Evolutionary conservation across 2,113 vertebrate genomes (phyloP), one percentile per base, ranked within the genome.

Genomic region (Spheniscus mendiculus): DNA sequence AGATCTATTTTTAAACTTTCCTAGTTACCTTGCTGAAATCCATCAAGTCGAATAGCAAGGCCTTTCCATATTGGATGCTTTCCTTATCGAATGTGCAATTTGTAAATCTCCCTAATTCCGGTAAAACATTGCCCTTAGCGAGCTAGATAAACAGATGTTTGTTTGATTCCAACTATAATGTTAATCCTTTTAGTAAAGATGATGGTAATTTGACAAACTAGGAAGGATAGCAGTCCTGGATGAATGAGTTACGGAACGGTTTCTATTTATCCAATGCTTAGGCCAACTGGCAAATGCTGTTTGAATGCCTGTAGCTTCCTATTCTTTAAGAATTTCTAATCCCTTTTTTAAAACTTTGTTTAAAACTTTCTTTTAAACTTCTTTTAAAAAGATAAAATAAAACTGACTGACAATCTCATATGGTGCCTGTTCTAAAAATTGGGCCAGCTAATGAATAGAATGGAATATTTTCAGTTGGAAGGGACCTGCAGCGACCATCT

Each of bases 401-500:
- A 74, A 8, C 8, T 58, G 45, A 22, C 40, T 34, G 52, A 45
- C 16, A 26, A 25, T 53, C 25, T 36, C 27, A 4, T 47, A 4
- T 8, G 18, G 22, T 82, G 25, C 44, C 27, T 32, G 4, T 50
- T 76, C 19, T 69, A 49, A 84, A 73, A 53, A 23, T 0, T 12
- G 52, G 40, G 36, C 52, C 45, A 72, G 53, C 34, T 84, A 25
- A 15, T 69, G 25, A 13, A 15, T 7, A 45, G 38, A 49, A n/a
- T 8, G 29, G 44, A 20, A 0, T 58, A 4, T 58, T 79, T 89
- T 62, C 44, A 72, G 42, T 17, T 49, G 72, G 19, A 16, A 70
- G 50, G 30, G 65, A 38, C 38, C 8, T 26, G 9, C 27, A 23
- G 1, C 0, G 7, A 1, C 16, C 40, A 29, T 12, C 11, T 8